phyloP scores from a whole-genome alignment of 2,113 vertebrate species.

The Laticauda colubrina region DNA sequence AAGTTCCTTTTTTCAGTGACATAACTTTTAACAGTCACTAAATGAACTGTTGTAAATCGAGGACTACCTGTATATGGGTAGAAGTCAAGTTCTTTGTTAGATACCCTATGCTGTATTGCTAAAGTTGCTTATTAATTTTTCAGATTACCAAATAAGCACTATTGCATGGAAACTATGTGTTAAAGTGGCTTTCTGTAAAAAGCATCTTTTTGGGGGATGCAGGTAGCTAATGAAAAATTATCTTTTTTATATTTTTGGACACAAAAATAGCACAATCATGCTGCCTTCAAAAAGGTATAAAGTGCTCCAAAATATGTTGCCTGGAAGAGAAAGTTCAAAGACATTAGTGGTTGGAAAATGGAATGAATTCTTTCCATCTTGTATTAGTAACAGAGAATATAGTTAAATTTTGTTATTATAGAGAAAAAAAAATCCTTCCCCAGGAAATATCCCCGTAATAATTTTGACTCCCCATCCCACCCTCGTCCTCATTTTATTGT shows the following conservation, averaged over 20 bases:
- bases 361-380: slow-evolving; percentile 38
- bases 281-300: slow-evolving; percentile 43
- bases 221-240: slow-evolving; percentile 41
- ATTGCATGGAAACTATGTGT: neutral
- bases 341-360: slow-evolving; percentile 44
- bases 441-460: slow-evolving; percentile 9
- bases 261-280: slow-evolving; percentile 51
- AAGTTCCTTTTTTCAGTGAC: neutral
- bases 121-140: slow-evolving; percentile 15
- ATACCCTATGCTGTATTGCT: slow-evolving; percentile 31
- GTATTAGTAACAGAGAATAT: slow-evolving; percentile 5
- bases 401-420: slow-evolving; percentile 39
- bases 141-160: neutral
- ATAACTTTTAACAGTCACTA: neutral
- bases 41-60: neutral
- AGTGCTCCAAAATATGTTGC: slow-evolving; percentile 21
- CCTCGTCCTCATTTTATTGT: slow-evolving; percentile 7
- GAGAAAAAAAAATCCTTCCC: neutral
- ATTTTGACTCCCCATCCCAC: slow-evolving; percentile 41
- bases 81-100: slow-evolving; percentile 20
- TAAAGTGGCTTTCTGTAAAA: slow-evolving; percentile 26
- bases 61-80: neutral
- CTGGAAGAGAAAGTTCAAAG: slow-evolving; percentile 39
- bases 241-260: slow-evolving; percentile 52
- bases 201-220: slow-evolving; percentile 11